phyloP scores from a whole-genome alignment of 2,888 invertebrate species.

The Erebia epiphron region DNA sequence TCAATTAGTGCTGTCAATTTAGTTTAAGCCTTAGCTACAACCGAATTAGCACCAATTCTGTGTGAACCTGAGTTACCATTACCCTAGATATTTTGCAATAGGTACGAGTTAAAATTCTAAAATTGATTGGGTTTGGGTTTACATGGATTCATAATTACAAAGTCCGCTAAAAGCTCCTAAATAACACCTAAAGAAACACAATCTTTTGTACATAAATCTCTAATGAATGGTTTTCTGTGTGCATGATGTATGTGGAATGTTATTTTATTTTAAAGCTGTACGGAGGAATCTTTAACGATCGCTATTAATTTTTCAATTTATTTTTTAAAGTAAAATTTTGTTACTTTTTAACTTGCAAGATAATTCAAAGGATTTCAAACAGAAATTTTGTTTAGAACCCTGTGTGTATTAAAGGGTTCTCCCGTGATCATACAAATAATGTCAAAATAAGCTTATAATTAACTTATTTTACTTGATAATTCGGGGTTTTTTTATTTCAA shows the following conservation, averaged over 20 bases:
- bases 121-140: no score
- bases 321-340: not conserved
- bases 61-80: not conserved
- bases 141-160: not conserved
- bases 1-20: no score
- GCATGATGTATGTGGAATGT: constrained; percentile 32
- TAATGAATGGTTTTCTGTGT: constrained; percentile 29
- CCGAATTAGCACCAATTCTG: not conserved
- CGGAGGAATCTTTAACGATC: not conserved
- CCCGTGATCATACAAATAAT: no score
- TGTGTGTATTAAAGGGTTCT: no score
- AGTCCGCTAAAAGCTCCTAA: not conserved
- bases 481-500: no score
- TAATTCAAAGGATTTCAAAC: not conserved
- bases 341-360: not conserved
- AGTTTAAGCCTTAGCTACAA: not conserved
- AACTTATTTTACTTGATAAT: no score
- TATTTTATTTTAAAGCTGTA: constrained; percentile 3
- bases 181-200: not conserved
- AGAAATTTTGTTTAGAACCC: not conserved
- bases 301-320: not conserved
- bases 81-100: not conserved
- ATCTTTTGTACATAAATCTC: constrained; percentile 35
- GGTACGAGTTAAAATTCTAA: not conserved
- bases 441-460: no score